Conservation (phyloP, 1,140 invertebrate species). For the Drosophila aff. region DNA sequence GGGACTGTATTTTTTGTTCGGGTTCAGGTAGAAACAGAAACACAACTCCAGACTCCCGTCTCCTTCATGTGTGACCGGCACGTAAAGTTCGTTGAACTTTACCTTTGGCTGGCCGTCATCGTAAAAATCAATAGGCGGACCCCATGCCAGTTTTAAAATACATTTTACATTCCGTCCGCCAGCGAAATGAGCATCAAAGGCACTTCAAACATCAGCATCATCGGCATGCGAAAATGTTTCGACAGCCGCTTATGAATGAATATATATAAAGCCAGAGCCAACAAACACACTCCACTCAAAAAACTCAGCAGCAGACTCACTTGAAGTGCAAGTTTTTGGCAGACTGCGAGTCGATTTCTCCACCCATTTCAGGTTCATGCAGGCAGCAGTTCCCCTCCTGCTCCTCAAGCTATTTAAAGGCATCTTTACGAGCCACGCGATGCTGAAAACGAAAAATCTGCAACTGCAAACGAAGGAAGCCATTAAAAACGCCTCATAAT, state of each 20-base stretch:
- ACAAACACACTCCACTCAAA: conserved; percentile 31
- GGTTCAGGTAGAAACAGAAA: conserved; percentile 36
- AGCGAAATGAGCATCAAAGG: conserved; percentile 78
- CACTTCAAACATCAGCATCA: conserved; percentile 79
- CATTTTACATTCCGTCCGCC: conserved; percentile 54
- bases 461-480: conserved; percentile 53
- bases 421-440: conserved; percentile 51
- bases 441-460: conserved; percentile 45
- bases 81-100: conserved; percentile 69
- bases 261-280: conserved; percentile 42
- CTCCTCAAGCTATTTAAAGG: conserved; percentile 66
- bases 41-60: conserved; percentile 1
- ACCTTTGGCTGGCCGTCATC: conserved; percentile 68
- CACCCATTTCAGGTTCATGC: conserved; percentile 9
- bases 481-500: conserved; percentile 46
- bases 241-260: conserved; percentile 72
- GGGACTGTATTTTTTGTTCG: conserved; percentile 20
- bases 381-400: background rate
- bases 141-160: conserved; percentile 67
- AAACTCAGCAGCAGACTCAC: conserved; percentile 40
- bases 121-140: conserved; percentile 78
- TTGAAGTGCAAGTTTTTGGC: conserved; percentile 76
- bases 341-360: conserved; percentile 57
- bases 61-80: conserved; percentile 19
- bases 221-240: conserved; percentile 49